These are phyloP conservation scores for Paramormyrops kingsleyae DNA, from an alignment of 2,113 vertebrate species.

Conservation along the genomic window DNA sequence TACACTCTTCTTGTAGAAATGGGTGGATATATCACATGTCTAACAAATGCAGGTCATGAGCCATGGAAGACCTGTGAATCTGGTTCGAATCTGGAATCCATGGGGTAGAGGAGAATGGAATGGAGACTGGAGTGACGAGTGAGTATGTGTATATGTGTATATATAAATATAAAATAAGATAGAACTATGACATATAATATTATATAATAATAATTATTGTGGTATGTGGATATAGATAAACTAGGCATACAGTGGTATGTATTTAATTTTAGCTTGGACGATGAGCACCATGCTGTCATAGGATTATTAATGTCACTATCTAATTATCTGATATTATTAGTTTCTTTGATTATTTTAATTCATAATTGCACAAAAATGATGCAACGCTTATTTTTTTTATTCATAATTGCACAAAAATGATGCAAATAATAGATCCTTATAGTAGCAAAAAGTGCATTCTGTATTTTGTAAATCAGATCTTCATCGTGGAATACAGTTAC, in stretches of 20 bases:
- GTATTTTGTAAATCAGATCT: constrained; percentile 40
- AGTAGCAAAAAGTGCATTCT: background rate
- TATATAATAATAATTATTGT: background rate
- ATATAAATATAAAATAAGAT: background rate
- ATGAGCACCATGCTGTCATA: background rate
- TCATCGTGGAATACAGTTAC: constrained; percentile 47
- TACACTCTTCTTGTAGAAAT: background rate
- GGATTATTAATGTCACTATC: background rate
- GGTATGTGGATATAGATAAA: no score
- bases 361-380: no score
- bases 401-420: background rate
- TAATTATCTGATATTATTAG: background rate
- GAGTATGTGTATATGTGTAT: background rate
- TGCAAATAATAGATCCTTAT: background rate
- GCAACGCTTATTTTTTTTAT: background rate
- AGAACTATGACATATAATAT: background rate
- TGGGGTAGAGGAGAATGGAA: constrained; percentile 73
- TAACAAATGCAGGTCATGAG: constrained; percentile 55
- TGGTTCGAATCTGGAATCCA: constrained; percentile 72
- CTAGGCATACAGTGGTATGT: background rate
- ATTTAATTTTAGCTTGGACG: background rate
- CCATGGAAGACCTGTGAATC: constrained; percentile 43
- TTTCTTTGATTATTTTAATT: background rate
- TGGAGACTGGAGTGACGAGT: constrained; percentile 71
- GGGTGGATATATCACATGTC: background rate